Evolutionary conservation across 2,113 vertebrate genomes (phyloP), one percentile per base, ranked within the genome.

Genomic region (Nerophis ophidion): DNA sequence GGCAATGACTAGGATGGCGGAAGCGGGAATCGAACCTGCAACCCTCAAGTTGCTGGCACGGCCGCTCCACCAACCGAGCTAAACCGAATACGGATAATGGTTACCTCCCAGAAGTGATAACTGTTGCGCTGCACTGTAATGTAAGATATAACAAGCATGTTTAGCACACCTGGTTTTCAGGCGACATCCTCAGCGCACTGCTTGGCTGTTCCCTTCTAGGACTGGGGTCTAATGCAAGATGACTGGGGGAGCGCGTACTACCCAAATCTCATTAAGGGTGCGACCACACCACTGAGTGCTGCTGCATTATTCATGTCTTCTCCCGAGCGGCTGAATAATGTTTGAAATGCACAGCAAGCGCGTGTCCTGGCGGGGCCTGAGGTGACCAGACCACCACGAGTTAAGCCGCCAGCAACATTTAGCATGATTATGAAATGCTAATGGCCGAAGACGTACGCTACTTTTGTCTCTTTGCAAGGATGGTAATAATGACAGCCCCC

Each of bases 221-320:
- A 53, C 57, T 71, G 58, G 67, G 60, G 60, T 50, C 57, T 60
- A 19, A 45, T 63, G 69, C 60, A 38, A 36, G 51, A 79, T 69
- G 72, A 81, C 70, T 80, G 74, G 47, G 68, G 75, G 48, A 72
- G 79, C 79, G 70, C 79, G 79, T 64, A 76, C 74, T 73, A 67
- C 51, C 62, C 68, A 72, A 77, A 86, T 87, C 82, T 76, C 77
- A 87, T 84, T 82, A 84, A 57, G 66, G 40, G 40, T 62, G 68
- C 74, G 65, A 76, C 64, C 75, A 63, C 67, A 70, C 71, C 77
- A 70, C 75, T 48, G 65, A 73, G 81, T 71, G 79, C 74, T 73
- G 65, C 7, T 84, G 80, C 75, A 84, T 85, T 72, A 83, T 88
- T 84, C 77, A 81, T 81, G 65, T 80, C 51, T 81, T 76, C 67